phyloP scores from a whole-genome alignment of 2,797 vertebrate species.

The Darevskia nairensis region DNA sequence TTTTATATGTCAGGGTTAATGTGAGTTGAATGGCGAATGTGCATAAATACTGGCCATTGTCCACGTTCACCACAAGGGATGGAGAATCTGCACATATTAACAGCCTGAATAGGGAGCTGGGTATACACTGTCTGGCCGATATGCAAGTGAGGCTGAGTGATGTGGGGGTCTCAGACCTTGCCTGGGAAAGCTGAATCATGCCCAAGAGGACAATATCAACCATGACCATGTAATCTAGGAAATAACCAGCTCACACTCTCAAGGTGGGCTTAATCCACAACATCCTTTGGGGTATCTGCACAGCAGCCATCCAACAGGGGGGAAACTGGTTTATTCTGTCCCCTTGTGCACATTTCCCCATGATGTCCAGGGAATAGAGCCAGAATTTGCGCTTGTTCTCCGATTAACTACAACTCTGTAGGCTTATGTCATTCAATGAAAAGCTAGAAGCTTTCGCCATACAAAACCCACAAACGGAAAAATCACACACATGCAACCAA shows the following conservation, averaged over 20 bases:
- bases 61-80: neutral
- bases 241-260: neutral
- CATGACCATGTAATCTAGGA: neutral
- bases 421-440: neutral
- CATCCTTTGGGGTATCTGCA: no score
- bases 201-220: neutral
- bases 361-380: neutral
- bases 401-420: neutral
- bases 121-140: conserved; percentile 28
- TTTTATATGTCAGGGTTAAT: conserved; percentile 11
- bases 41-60: conserved; percentile 28
- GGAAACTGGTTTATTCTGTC: neutral
- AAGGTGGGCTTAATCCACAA: neutral
- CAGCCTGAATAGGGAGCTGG: conserved; percentile 1
- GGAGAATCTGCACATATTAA: conserved; percentile 18
- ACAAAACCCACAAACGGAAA: neutral
- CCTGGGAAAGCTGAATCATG: neutral
- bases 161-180: neutral
- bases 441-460: neutral
- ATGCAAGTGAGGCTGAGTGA: conserved; percentile 19
- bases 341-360: no score
- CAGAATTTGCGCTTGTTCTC: neutral
- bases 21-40: conserved; percentile 28
- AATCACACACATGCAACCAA: no score
- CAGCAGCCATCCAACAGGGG: neutral